Evolutionary conservation across 1,140 invertebrate species (phyloP).

Genomic region (Papilio polyxenes): DNA sequence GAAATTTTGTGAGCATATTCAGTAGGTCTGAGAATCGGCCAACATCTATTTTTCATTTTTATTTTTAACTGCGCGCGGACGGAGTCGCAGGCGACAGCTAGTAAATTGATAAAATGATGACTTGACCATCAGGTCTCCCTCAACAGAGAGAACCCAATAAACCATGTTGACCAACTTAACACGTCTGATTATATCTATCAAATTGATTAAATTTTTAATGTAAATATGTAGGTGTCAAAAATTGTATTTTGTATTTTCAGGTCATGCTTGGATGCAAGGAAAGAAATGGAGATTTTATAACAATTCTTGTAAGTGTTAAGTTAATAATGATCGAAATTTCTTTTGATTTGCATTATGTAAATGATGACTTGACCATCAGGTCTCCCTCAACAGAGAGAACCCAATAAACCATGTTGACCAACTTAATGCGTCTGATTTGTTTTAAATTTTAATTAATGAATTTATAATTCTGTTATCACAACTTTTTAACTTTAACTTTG

Average conservation of each 20-base stretch:
- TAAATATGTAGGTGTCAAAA: background rate
- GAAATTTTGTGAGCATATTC: too few species aligned
- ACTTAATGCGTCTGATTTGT: slow-evolving; percentile 59
- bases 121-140: slow-evolving; percentile 72
- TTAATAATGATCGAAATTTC: background rate
- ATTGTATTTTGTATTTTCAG: background rate
- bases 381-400: slow-evolving; percentile 67
- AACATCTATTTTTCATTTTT: too few species aligned
- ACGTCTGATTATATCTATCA: slow-evolving; percentile 57
- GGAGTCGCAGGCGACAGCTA: too few species aligned
- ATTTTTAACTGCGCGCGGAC: too few species aligned
- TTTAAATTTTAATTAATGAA: background rate
- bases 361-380: slow-evolving; percentile 65
- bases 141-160: slow-evolving; percentile 72
- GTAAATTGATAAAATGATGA: slow-evolving; percentile 54
- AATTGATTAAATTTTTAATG: background rate
- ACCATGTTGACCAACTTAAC: slow-evolving; percentile 68
- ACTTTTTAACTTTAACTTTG: background rate
- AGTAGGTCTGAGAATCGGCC: too few species aligned
- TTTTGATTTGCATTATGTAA: background rate
- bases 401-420: slow-evolving; percentile 62
- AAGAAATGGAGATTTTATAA: background rate
- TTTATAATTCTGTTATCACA: background rate
- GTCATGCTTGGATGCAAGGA: background rate
- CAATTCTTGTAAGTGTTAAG: background rate